A percentile compares a stretch with the other conserved stretches of the same genome.
phyloP scores from a whole-genome alignment of 2,888 invertebrate species.

The Erannis defoliaria region DNA sequence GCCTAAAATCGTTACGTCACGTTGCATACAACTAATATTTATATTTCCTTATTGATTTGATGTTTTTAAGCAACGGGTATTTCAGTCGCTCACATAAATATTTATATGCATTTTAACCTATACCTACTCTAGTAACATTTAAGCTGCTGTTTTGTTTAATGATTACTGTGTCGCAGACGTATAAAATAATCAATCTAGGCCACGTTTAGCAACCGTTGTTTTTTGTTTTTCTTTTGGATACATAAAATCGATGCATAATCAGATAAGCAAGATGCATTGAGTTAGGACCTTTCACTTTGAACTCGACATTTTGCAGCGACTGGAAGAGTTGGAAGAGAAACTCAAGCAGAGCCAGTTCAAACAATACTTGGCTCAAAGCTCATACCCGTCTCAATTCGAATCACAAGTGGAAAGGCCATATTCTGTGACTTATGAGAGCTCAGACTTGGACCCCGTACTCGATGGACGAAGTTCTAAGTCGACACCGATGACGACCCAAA shows the following conservation, averaged over 20 bases:
- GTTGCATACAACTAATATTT: background rate
- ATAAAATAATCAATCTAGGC: background rate
- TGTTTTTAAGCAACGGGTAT: background rate
- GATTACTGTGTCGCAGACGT: slow-evolving; percentile 5
- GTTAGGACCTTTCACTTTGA: slow-evolving; percentile 28
- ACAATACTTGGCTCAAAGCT: slow-evolving; percentile 71
- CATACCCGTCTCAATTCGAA: slow-evolving; percentile 67
- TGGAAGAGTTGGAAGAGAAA: slow-evolving; percentile 81
- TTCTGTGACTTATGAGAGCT: slow-evolving; percentile 61
- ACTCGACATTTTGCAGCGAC: slow-evolving; percentile 57
- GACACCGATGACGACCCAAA: slow-evolving; percentile 47
- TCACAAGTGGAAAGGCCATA: slow-evolving; percentile 75
- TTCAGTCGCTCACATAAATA: background rate
- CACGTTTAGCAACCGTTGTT: slow-evolving; percentile 1
- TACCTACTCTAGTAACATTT: background rate
- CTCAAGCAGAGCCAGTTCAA: slow-evolving; percentile 78
- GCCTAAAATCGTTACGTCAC: no score
- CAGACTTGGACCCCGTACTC: slow-evolving; percentile 53
- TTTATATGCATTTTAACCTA: no score
- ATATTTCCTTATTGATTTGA: background rate
- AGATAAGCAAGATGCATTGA: slow-evolving; percentile 27
- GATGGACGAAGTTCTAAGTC: slow-evolving; percentile 51
- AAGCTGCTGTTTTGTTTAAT: background rate
- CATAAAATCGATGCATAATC: slow-evolving; percentile 25
- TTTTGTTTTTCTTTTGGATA: slow-evolving; percentile 3